Conservation (phyloP, 2,888 invertebrate species). For the Trichogramma evanescens region DNA sequence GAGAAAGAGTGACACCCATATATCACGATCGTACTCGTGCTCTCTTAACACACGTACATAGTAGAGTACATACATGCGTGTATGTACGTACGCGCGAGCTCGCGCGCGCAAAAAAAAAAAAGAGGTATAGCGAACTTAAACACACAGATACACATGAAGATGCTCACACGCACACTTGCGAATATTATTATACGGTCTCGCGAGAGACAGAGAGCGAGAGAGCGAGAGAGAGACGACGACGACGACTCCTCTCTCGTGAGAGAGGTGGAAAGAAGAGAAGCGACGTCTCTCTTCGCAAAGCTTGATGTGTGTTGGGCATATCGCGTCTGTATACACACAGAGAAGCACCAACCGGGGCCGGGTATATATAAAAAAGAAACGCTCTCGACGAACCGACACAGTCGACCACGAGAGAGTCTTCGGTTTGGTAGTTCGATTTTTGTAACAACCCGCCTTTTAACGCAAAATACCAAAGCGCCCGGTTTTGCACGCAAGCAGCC, state of each 20-base stretch:
- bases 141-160: background rate
- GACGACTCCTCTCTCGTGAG: background rate
- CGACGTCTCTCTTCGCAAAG: conserved; percentile 9
- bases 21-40: too few relatives aligned
- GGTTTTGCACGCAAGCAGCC: background rate
- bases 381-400: conserved; percentile 9
- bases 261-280: conserved; percentile 19
- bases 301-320: conserved; percentile 23
- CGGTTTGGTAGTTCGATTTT: conserved; percentile 1
- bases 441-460: background rate
- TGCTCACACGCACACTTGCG: background rate
- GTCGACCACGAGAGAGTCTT: conserved; percentile 9
- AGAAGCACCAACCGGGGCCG: background rate
- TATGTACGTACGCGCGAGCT: too few relatives aligned
- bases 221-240: conserved; percentile 12
- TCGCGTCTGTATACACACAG: conserved; percentile 13
- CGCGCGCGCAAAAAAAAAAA: too few relatives aligned
- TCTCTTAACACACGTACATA: too few relatives aligned
- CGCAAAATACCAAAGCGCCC: background rate
- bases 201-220: conserved; percentile 10
- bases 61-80: too few relatives aligned
- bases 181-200: background rate
- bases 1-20: too few relatives aligned
- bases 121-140: too few relatives aligned
- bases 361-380: conserved; percentile 19